Conservation (phyloP, 2,797 vertebrate genomes). For the Malurus splendens region DNA sequence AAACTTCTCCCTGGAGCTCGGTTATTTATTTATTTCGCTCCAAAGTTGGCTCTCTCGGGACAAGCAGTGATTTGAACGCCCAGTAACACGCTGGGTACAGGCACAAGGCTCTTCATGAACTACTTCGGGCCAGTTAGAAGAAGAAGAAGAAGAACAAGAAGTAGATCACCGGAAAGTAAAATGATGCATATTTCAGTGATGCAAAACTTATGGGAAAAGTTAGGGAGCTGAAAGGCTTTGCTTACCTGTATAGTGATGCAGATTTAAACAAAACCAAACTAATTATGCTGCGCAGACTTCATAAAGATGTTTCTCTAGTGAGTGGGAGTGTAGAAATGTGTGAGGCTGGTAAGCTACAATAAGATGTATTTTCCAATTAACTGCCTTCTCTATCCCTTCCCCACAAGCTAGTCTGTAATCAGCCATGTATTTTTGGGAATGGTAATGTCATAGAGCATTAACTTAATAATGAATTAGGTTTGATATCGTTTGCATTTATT, state of each 20-base stretch:
- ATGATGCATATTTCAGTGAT: not conserved
- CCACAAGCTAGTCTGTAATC: not conserved
- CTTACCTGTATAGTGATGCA: not conserved
- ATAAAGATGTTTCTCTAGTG: not conserved
- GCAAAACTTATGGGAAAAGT: slow-evolving; percentile 19
- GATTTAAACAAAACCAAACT: slow-evolving; percentile 26
- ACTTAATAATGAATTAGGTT: not conserved
- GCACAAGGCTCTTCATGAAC: rapidly evolving
- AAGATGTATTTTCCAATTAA: not conserved
- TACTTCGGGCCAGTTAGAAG: not conserved
- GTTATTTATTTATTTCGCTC: not conserved
- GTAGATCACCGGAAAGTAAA: not conserved
- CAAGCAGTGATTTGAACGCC: not conserved
- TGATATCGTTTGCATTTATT: not conserved
- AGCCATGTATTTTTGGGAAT: not conserved
- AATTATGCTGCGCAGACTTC: not conserved
- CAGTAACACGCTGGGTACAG: rapidly evolving
- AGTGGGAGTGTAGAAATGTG: slow-evolving; percentile 24
- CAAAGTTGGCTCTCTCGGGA: not conserved
- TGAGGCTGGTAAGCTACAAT: not conserved
- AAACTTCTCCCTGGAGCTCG: not conserved
- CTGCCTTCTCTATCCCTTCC: not conserved
- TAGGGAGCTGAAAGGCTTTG: not conserved
- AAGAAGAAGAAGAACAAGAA: not conserved
- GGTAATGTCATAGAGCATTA: not conserved